These are phyloP conservation scores for Laspeyria flexula DNA, from an alignment of 2,888 invertebrate species.

Conservation along the genomic window DNA sequence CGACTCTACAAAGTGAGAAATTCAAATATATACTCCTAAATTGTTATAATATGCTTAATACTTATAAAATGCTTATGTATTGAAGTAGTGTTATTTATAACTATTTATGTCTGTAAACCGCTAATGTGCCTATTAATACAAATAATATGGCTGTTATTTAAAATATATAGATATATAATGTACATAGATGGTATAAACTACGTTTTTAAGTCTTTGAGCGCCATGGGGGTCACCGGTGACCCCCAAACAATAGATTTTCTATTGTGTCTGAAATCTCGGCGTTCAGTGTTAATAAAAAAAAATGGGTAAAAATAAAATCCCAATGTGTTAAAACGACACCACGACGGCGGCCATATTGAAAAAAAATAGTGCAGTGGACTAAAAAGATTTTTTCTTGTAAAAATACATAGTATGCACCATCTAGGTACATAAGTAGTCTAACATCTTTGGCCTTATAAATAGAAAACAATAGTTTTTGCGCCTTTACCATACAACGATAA, in stretches of 20 bases:
- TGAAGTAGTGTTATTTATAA: constrained; percentile 6
- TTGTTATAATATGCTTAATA: constrained; percentile 16
- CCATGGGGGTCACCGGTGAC: too few species aligned
- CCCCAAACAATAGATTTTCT: too few species aligned
- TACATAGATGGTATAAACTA: constrained; percentile 15
- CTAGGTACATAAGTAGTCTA: neutral
- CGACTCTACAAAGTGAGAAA: constrained; percentile 3
- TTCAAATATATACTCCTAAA: constrained; percentile 11
- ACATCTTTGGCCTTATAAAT: constrained; percentile 14
- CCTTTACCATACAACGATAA: constrained; percentile 13
- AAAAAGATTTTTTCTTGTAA: too few species aligned
- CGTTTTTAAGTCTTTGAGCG: neutral
- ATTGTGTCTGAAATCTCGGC: too few species aligned
- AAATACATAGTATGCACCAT: constrained; percentile 15
- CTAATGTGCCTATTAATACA: constrained; percentile 42
- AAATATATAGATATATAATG: constrained; percentile 32
- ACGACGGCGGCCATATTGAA: too few species aligned
- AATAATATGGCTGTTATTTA: constrained; percentile 36
- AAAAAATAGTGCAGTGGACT: too few species aligned
- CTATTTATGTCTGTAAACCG: constrained; percentile 37
- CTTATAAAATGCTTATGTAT: constrained; percentile 16
- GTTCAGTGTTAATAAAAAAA: too few species aligned
- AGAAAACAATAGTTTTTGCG: constrained; percentile 9
- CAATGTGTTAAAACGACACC: too few species aligned
- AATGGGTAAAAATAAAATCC: neutral